Conservation (phyloP, 2,888 invertebrate genomes). For the Carabus problematicus region DNA sequence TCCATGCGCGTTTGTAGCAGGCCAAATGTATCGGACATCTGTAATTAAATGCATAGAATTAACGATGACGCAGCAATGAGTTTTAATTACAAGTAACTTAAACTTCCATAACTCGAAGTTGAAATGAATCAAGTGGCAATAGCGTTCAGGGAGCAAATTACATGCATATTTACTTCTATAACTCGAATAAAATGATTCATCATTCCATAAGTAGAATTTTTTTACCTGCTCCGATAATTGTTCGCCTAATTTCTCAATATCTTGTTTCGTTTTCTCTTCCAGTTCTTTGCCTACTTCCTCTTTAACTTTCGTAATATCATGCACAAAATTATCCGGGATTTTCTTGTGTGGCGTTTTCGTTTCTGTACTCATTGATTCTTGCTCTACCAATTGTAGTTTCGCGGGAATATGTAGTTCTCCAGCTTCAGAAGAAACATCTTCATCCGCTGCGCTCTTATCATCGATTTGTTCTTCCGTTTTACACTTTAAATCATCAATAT, state of each 20-base stretch:
- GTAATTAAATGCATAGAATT: neutral
- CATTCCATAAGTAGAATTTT: too few species aligned
- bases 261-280: slow-evolving; percentile 63
- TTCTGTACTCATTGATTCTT: neutral
- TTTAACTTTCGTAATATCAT: slow-evolving; percentile 31
- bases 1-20: slow-evolving; percentile 50
- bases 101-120: too few species aligned
- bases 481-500: slow-evolving; percentile 43
- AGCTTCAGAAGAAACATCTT: slow-evolving; percentile 20
- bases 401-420: slow-evolving; percentile 1
- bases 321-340: neutral
- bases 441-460: slow-evolving; percentile 49
- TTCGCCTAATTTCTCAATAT: slow-evolving; percentile 61
- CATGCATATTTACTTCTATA: neutral
- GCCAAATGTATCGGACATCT: slow-evolving; percentile 43
- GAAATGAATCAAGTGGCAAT: too few species aligned
- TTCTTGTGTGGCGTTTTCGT: neutral
- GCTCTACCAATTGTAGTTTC: neutral
- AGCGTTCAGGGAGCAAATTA: too few species aligned
- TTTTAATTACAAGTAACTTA: too few species aligned
- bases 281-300: slow-evolving; percentile 58
- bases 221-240: slow-evolving; percentile 61
- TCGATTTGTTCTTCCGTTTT: slow-evolving; percentile 47
- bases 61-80: too few species aligned
- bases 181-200: too few species aligned